Base-by-base conservation (phyloP, 2,113 vertebrate species). In the Poeciliopsis occidentalis region DNA sequence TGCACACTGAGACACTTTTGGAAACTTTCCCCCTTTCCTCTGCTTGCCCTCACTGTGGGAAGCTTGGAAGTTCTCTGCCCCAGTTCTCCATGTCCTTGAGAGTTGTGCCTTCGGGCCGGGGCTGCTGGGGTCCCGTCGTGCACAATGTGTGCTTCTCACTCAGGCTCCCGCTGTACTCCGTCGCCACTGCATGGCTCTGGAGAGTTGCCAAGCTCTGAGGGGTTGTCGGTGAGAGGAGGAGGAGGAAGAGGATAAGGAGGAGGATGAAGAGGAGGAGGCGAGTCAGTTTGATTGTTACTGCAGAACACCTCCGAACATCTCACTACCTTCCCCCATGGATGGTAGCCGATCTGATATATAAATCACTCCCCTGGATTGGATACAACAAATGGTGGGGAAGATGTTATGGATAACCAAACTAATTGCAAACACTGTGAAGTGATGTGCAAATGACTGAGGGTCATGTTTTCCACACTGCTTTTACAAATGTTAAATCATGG, bases 21-120 rank as follows among this genome's bases (percentile, higher is more conserved):
- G 89, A 92, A 92, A 79, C 85, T 85, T 89, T 71, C 80, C 71
- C 80, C 62, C 78, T 74, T 75, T 63, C 47, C 82, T 87, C 80
- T 66, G 85, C 82, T 81, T 88, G 90, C 85, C 83, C 89, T 90
- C 80, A 78, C 92, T 90, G 91, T 91, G 86, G 88, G 92, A 83
- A 81, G 87, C 87, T 79, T 80, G 80, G 89, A 91, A 92, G 91
- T 92, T 92, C 86, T 93, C 87, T 93, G 94, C 89, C 92, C 94
- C 94, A 94, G 88, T 94, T 95, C 93, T 92, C 84, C 82, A 86
- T 85, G 94, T 94, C 94, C 94, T 95, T 95, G 93, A 95, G 94
- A 94, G 92, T 92, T 93, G 89, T 93, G 93, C 92, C 93, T 94
- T 87, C 90, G 76, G 92, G 94, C 94, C 90, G 87, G 88, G 92